phyloP scores from a whole-genome alignment of 2,797 vertebrate species.

The Poeciliopsis gracilis region DNA sequence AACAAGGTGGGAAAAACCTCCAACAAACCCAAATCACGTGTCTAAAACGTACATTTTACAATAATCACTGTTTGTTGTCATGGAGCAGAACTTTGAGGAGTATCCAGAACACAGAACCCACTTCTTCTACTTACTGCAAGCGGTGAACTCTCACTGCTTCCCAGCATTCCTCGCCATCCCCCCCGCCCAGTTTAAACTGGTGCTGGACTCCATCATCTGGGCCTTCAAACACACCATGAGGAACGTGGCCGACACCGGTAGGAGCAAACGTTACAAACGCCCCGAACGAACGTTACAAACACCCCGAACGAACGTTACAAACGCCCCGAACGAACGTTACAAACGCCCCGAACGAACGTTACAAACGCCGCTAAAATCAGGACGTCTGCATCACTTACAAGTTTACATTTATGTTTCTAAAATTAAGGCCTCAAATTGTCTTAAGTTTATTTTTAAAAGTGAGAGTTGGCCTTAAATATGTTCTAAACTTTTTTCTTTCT shows the following conservation, averaged over 20 bases:
- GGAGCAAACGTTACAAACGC: too few species aligned
- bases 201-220: constrained; percentile 99
- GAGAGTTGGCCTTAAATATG: too few species aligned
- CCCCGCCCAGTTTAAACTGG: constrained; percentile 97
- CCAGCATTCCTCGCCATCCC: constrained; percentile 98
- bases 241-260: constrained; percentile 99
- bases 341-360: not conserved
- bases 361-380: not conserved
- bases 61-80: not conserved
- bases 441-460: too few species aligned
- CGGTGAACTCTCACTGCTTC: constrained; percentile 99
- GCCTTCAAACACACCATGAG: constrained; percentile 99
- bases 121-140: constrained; percentile 98
- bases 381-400: not conserved
- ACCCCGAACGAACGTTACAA: not conserved
- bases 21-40: too few species aligned
- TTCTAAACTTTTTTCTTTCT: too few species aligned
- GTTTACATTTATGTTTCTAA: too few species aligned
- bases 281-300: not conserved
- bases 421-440: too few species aligned
- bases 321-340: not conserved
- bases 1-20: constrained; percentile 86
- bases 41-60: not conserved
- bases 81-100: constrained; percentile 93
- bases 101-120: constrained; percentile 98